These are phyloP conservation scores for Altica lythri DNA, from an alignment of 2,888 invertebrate genomes.

Conservation along the genomic window DNA sequence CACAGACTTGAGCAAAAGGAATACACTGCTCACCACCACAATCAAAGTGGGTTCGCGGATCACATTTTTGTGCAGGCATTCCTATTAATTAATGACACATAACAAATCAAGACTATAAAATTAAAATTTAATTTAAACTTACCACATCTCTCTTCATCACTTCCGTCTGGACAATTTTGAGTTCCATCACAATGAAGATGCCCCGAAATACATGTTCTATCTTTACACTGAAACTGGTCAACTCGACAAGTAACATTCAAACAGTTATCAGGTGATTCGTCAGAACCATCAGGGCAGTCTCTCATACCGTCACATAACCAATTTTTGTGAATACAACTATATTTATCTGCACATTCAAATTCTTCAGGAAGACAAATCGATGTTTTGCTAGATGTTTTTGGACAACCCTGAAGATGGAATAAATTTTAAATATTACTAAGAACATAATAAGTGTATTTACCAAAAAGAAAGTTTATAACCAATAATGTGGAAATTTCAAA, in stretches of 20 bases:
- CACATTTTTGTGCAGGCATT: slow-evolving; percentile 66
- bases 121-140: no score
- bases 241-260: slow-evolving; percentile 77
- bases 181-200: slow-evolving; percentile 82
- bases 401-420: slow-evolving; percentile 68
- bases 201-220: slow-evolving; percentile 79
- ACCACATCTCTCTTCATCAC: slow-evolving; percentile 86
- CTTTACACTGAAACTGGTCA: slow-evolving; percentile 87
- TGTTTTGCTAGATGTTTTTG: slow-evolving; percentile 60
- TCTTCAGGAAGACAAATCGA: slow-evolving; percentile 74
- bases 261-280: slow-evolving; percentile 72
- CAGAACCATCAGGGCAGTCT: slow-evolving; percentile 83
- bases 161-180: slow-evolving; percentile 80
- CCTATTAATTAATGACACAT: slow-evolving; percentile 47
- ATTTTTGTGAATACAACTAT: slow-evolving; percentile 78
- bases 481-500: no score
- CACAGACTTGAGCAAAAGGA: slow-evolving; percentile 77
- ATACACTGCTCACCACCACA: slow-evolving; percentile 87
- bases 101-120: background rate
- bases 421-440: no score
- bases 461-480: no score
- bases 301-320: slow-evolving; percentile 86
- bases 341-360: slow-evolving; percentile 78
- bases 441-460: no score
- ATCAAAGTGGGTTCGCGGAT: slow-evolving; percentile 79